Conservation (phyloP, 2,113 vertebrate genomes). For the Bagarius yarrelli region DNA sequence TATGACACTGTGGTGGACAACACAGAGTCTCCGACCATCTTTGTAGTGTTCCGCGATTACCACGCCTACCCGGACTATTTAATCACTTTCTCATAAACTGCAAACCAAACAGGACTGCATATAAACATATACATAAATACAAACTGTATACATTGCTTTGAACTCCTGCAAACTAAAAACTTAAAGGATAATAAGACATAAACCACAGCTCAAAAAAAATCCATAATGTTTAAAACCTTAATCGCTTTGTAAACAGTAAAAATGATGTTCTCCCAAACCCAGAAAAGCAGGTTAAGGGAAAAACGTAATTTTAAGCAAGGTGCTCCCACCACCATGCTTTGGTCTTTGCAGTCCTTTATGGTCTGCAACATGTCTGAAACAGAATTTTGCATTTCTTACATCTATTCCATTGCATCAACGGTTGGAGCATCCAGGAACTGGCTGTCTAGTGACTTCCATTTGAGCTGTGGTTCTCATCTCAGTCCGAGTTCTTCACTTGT, state of each 20-base stretch:
- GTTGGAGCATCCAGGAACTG: background rate
- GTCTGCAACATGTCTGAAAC: background rate
- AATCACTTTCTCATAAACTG: constrained; percentile 73
- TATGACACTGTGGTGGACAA: constrained; percentile 79
- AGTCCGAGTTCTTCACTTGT: background rate
- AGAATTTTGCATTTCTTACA: background rate
- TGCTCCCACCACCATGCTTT: background rate
- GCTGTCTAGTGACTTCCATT: background rate
- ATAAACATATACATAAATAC: background rate
- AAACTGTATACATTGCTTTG: background rate
- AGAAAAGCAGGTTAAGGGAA: background rate
- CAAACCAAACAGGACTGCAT: background rate
- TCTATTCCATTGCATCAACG: background rate
- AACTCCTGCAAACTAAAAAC: background rate
- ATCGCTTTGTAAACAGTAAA: no score
- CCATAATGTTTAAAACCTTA: background rate
- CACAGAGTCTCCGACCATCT: constrained; percentile 54
- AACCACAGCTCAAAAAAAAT: no score
- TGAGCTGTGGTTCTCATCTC: background rate
- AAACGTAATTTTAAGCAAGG: background rate
- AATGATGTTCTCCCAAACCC: background rate
- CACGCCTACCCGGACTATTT: constrained; percentile 84
- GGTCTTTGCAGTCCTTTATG: background rate
- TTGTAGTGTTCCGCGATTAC: constrained; percentile 78
- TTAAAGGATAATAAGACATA: no score